Evolutionary conservation across 2,113 vertebrate species (phyloP), one percentile per base, ranked within the genome.

Genomic region (Tachysurus vachellii): DNA sequence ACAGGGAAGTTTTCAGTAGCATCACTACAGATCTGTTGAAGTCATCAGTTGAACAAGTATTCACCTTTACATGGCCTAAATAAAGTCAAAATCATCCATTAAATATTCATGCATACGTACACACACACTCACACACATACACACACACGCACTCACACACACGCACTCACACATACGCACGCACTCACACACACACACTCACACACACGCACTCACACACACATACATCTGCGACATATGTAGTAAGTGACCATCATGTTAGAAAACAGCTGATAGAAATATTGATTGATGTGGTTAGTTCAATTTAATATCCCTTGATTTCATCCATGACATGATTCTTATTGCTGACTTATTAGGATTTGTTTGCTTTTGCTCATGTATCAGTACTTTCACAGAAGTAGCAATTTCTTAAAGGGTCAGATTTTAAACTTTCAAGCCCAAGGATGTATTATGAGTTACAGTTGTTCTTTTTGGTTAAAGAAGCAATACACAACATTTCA

Each of bases 1-100:
- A 36, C 66, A 70, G 16, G 28, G 66, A 68, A 2, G 28, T 31
- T 44, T 75, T 23, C 75, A 77, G 5, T n/a, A 50, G 50, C 0
- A 17, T 7, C 5, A 12, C 11, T 11, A 50, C 73, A 1, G 23
- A 5, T 26, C 71, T 75, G 42, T 76, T 17, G 66, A 70, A 70
- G 66, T 36, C 28, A 83, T 83, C n/a, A 44, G 23, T 64, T 62
- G 66, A 79, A 79, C 84, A 86, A 68, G 85, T 86, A 50, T 28
- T 31, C 28, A 86, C 13, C 13, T 54, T 79, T 59, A 64, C n/a
- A 54, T n/a, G n/a, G 59, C n/a, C 36, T 62, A 59, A 85, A 62
- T 31, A 3, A 19, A 9, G 19, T 6, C 19, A 73, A 71, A 21
- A 57, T 54, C 68, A 21, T 21, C 11, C 28, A 31, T 23, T 36